phyloP scores from a whole-genome alignment of 2,888 invertebrate species.

The Orthonevra nobilis region DNA sequence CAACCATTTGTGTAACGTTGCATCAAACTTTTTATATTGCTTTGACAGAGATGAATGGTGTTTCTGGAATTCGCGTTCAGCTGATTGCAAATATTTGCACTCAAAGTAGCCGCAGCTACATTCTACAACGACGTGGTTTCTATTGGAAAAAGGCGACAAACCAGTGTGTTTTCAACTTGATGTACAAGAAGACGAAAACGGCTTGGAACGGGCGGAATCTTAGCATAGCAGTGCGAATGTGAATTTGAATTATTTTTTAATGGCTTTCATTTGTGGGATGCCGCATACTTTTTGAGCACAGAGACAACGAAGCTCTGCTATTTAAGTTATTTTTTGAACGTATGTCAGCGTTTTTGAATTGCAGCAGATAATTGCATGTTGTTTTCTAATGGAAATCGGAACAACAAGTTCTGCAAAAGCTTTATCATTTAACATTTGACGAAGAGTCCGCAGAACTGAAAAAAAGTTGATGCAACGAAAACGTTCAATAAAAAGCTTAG shows the following conservation, averaged over 20 bases:
- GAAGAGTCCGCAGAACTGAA: too few relatives aligned
- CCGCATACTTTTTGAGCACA: constrained; percentile 5
- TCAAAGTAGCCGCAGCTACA: constrained; percentile 25
- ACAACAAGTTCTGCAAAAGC: too few relatives aligned
- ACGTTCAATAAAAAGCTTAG: too few relatives aligned
- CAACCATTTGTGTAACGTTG: too few relatives aligned
- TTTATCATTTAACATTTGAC: too few relatives aligned
- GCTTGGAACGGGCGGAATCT: constrained; percentile 41
- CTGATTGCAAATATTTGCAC: constrained; percentile 54
- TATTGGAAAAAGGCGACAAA: constrained; percentile 29
- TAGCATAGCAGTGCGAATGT: constrained; percentile 40
- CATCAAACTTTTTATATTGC: too few relatives aligned
- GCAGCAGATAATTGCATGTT: background rate
- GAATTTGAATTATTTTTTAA: constrained; percentile 60
- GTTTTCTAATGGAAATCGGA: too few relatives aligned
- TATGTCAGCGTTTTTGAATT: background rate
- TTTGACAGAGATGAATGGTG: background rate
- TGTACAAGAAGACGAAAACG: too few relatives aligned
- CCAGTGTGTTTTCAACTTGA: too few relatives aligned
- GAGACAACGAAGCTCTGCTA: background rate
- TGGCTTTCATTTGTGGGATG: constrained; percentile 25
- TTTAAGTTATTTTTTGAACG: background rate
- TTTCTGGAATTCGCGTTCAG: constrained; percentile 48
- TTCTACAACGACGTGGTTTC: constrained; percentile 47
- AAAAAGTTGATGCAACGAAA: too few relatives aligned